Conservation (phyloP, 2,888 invertebrate genomes). For the Dione juno region DNA sequence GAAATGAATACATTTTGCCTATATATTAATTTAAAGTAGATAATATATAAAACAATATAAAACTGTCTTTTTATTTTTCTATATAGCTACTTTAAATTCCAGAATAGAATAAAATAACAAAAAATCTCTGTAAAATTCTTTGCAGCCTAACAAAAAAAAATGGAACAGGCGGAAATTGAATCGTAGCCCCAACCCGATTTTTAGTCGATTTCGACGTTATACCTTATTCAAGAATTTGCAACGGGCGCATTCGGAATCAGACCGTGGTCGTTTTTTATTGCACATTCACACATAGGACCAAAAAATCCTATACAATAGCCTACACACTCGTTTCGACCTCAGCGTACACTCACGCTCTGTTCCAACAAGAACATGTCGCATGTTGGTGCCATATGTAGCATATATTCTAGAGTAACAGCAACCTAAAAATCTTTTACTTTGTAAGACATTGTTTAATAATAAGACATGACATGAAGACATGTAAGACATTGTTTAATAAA, state of each 20-base stretch:
- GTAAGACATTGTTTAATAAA: no score
- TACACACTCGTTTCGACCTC: slow-evolving; percentile 8
- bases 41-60: not conserved
- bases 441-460: not conserved
- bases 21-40: no score
- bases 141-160: not conserved
- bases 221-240: slow-evolving; percentile 26
- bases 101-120: not conserved
- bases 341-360: slow-evolving; percentile 1
- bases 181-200: slow-evolving; percentile 7
- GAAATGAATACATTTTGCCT: no score
- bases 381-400: slow-evolving; percentile 13
- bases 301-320: not conserved
- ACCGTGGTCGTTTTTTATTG: slow-evolving; percentile 26
- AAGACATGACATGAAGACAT: no score
- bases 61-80: not conserved
- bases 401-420: not conserved
- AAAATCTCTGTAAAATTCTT: not conserved
- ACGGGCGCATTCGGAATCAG: slow-evolving; percentile 16
- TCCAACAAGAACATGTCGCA: slow-evolving; percentile 16
- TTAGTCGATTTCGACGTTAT: slow-evolving; percentile 17
- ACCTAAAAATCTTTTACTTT: not conserved
- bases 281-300: slow-evolving; percentile 26
- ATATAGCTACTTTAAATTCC: not conserved
- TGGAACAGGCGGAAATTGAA: slow-evolving; percentile 4